These are phyloP conservation scores for Neomonachus schauinslandi DNA, from an alignment of 2,113 vertebrate genomes.

Conservation along the genomic window DNA sequence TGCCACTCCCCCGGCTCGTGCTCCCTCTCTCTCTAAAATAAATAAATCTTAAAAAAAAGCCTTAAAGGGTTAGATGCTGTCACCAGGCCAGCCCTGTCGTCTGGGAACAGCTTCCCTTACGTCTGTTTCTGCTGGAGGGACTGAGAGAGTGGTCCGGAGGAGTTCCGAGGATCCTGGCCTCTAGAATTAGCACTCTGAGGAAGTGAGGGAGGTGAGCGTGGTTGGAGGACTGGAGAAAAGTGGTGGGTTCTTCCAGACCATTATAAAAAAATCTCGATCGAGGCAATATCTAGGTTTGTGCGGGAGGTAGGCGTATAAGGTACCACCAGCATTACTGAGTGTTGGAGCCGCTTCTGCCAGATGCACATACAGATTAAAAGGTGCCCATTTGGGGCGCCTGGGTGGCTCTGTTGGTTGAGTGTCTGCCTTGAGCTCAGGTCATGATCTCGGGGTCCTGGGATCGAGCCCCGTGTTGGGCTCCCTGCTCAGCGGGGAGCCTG, in stretches of 20 bases:
- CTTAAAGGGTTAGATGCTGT: background rate
- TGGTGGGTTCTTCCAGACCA: background rate
- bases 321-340: accelerated
- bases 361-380: background rate
- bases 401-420: too few relatives aligned
- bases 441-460: too few relatives aligned
- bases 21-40: background rate
- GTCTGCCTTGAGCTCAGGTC: too few relatives aligned
- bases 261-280: too few relatives aligned
- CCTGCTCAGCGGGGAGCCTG: too few relatives aligned
- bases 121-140: background rate
- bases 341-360: background rate
- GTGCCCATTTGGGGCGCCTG: too few relatives aligned
- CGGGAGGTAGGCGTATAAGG: accelerated
- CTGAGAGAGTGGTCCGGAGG: background rate
- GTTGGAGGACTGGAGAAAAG: background rate
- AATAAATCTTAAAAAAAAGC: background rate
- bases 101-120: accelerated
- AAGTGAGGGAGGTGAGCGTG: background rate
- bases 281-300: background rate
- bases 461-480: too few relatives aligned
- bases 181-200: background rate
- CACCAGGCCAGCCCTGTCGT: background rate
- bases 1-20: background rate
- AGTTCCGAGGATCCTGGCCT: background rate